Conservation (phyloP, 2,113 vertebrate genomes). For the Perca fluviatilis region DNA sequence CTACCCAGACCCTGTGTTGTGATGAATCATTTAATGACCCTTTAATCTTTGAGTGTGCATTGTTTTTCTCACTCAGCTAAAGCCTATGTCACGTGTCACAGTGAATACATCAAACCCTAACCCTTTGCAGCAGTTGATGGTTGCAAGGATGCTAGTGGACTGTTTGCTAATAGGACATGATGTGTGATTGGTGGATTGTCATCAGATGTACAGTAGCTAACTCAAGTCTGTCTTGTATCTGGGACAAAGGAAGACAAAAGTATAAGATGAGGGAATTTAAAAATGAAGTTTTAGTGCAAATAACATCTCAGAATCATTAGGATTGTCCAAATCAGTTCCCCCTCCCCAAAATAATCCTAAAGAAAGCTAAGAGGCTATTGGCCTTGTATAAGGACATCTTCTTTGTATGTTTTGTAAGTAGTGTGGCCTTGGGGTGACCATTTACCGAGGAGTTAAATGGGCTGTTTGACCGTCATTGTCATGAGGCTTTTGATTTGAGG, state of each 20-base stretch:
- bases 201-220: background rate
- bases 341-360: conserved; percentile 19
- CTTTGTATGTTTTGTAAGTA: conserved; percentile 40
- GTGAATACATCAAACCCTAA: conserved; percentile 4
- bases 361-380: conserved; percentile 27
- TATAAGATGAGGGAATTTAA: conserved; percentile 2
- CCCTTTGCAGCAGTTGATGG: background rate
- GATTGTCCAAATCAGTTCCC: conserved; percentile 3
- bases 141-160: background rate
- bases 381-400: background rate
- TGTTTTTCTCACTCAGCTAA: conserved; percentile 19
- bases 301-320: background rate
- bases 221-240: background rate
- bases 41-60: background rate
- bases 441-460: conserved; percentile 43
- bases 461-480: conserved; percentile 39
- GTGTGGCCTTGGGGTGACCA: conserved; percentile 25
- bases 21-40: conserved; percentile 22
- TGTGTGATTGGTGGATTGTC: too few species aligned
- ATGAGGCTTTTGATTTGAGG: conserved; percentile 52
- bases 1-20: background rate
- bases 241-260: conserved; percentile 5
- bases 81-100: conserved; percentile 3
- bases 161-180: background rate
- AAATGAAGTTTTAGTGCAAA: background rate